Percentiles rank a stretch among this genome's conserved stretches.
These are phyloP conservation scores for Tupaia chinensis DNA, from an alignment of 2,113 vertebrate species.

Conservation along the genomic window DNA sequence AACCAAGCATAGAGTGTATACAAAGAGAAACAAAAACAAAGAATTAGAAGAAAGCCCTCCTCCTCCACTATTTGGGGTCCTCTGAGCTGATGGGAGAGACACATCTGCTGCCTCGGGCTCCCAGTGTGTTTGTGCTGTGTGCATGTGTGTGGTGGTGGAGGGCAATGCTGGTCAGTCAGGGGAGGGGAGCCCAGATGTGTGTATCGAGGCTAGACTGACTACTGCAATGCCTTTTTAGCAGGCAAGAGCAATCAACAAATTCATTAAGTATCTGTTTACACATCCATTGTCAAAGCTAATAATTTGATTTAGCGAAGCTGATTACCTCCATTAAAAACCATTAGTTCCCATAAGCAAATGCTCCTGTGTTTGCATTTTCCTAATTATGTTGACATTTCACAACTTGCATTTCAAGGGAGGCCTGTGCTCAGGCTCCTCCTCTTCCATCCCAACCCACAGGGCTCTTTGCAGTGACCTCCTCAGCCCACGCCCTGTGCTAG, in stretches of 20 bases:
- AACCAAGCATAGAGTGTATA: not conserved
- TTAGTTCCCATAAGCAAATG: constrained; percentile 77
- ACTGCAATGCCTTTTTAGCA: constrained; percentile 43
- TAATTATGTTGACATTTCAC: constrained; percentile 76
- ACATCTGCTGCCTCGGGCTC: constrained; percentile 27
- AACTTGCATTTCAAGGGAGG: constrained; percentile 66
- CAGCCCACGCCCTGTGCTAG: too few species aligned
- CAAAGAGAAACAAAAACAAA: constrained; percentile 32
- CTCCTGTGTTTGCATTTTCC: constrained; percentile 74
- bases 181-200: not conserved
- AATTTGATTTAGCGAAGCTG: constrained; percentile 78
- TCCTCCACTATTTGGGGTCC: not conserved
- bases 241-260: constrained; percentile 71
- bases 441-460: not conserved
- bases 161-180: not conserved
- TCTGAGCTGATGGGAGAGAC: constrained; percentile 45
- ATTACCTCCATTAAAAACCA: constrained; percentile 82
- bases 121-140: not conserved
- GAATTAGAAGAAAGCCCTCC: not conserved
- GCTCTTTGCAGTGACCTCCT: not conserved
- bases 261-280: constrained; percentile 78
- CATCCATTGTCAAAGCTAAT: constrained; percentile 79
- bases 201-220: not conserved
- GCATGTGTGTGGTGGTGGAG: not conserved
- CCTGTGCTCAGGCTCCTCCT: not conserved